A percentile compares a stretch with the other conserved stretches of the same genome.
These are phyloP conservation scores for Lordiphosa andalusiaca DNA, from an alignment of 2,888 invertebrate species.

Conservation along the genomic window DNA sequence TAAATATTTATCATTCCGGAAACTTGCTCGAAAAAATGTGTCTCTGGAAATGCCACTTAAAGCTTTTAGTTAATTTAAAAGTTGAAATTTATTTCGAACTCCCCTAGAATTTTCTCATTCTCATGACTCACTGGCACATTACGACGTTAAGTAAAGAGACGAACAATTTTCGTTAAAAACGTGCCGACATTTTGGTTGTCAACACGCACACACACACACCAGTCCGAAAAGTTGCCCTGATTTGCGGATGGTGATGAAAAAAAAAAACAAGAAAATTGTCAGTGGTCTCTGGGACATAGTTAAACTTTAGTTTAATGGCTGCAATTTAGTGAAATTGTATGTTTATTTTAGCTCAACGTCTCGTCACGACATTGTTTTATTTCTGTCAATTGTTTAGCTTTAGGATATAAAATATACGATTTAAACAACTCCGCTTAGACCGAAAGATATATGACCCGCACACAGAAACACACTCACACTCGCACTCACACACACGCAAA, in stretches of 20 bases:
- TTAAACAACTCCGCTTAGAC: conserved; percentile 61
- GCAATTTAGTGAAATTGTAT: conserved; percentile 70
- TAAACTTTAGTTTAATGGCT: conserved; percentile 74
- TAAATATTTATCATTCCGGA: conserved; percentile 72
- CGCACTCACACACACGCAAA: conserved; percentile 3
- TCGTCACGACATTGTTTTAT: conserved; percentile 53
- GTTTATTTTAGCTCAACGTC: conserved; percentile 26
- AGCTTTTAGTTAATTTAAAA: conserved; percentile 76
- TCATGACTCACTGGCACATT: conserved; percentile 42
- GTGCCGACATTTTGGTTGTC: conserved; percentile 74
- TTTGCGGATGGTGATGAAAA: conserved; percentile 2
- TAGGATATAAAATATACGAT: conserved; percentile 54
- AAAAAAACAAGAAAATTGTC: conserved; percentile 24
- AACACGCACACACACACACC: conserved; percentile 42
- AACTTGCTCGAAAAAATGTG: conserved; percentile 31
- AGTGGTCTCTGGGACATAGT: conserved; percentile 48
- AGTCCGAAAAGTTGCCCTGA: conserved; percentile 7
- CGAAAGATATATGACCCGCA: conserved; percentile 62
- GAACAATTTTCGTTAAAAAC: conserved; percentile 54
- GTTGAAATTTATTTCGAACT: conserved; percentile 63
- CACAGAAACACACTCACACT: conserved; percentile 17
- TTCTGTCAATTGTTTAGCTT: conserved; percentile 70
- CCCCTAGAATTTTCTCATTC: conserved; percentile 14
- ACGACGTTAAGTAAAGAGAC: conserved; percentile 36
- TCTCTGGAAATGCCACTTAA: conserved; percentile 46